Evolutionary conservation across 2,797 vertebrate genomes (phyloP), one percentile per base, ranked within the genome.

Genomic region (Eulemur rubriventer): DNA sequence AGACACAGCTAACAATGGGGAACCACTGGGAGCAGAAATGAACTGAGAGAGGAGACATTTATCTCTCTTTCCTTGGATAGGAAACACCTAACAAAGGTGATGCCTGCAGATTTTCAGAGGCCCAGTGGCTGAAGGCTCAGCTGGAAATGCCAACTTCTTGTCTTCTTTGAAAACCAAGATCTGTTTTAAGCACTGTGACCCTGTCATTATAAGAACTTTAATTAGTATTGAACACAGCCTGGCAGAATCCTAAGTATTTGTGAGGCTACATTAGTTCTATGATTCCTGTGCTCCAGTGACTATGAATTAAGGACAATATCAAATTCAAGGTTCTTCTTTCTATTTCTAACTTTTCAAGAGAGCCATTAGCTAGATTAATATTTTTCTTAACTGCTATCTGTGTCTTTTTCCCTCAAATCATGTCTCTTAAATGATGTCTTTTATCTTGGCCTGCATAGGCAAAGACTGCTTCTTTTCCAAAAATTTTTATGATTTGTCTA

Each of bases 301-400:
- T 98, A 93, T 89, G 95, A 98, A 98, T 98, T 98, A 98, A 98
- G 17, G 92, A 50, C 57, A 98, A 81, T 96, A 96, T 97, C 96
- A 98, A 96, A 91, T 97, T 95, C 94, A 98, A 98, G 95, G 81
- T 97, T 97, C 63, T 94, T 98, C 78, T 97, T 96, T 61, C 16
- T 93, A 97, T 75, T 98, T 96, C 38, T 87, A 96, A 96, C 75
- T 97, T 97, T 97, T 96, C 35, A 0, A 93, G 75, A 95, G 96
- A 90, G 92, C 61, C 94, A 98, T 98, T 98, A 97, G 89, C 76
- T 96, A 97, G 95, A 98, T 98, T 97, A 97, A 97, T 98, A 91
- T 89, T 93, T 72, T 96, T 70, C 75, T 95, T 96, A 80, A 67
- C 52, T 93, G 1, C 55, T 92, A 61, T 35, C 55, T 41, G 26